phyloP scores from a whole-genome alignment of 2,888 invertebrate genomes.

The Diaprepes abbreviatus region DNA sequence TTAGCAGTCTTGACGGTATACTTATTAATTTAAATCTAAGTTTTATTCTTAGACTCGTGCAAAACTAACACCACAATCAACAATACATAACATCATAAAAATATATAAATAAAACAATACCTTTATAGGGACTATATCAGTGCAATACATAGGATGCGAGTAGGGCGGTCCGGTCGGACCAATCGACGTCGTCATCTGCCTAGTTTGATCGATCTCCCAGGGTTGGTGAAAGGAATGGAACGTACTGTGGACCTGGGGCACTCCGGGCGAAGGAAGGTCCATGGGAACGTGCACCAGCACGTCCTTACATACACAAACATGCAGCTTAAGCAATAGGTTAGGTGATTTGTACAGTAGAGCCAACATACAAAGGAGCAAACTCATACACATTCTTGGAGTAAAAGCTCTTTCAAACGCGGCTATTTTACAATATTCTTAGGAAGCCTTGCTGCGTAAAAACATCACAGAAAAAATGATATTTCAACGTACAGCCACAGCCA shows the following conservation, averaged over 20 bases:
- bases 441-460: too few species aligned
- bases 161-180: conserved; percentile 54
- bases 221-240: conserved; percentile 77
- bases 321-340: conserved; percentile 64
- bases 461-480: too few species aligned
- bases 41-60: conserved; percentile 16
- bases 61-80: conserved; percentile 12
- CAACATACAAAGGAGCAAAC: conserved; percentile 21
- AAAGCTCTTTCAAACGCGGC: too few species aligned
- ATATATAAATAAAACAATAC: conserved; percentile 58
- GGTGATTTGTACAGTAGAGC: conserved; percentile 34
- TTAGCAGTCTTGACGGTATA: too few species aligned
- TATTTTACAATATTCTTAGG: too few species aligned
- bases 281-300: conserved; percentile 69
- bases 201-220: conserved; percentile 77
- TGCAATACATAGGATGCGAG: conserved; percentile 65
- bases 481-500: too few species aligned
- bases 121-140: conserved; percentile 72
- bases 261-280: conserved; percentile 66
- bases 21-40: too few species aligned
- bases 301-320: conserved; percentile 69
- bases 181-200: conserved; percentile 65
- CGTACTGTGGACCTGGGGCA: conserved; percentile 69
- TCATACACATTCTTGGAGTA: too few species aligned
- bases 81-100: conserved; percentile 15